Evolutionary conservation across 2,888 invertebrate genomes (phyloP).

Genomic region (Pycnomerus fuliginosus): DNA sequence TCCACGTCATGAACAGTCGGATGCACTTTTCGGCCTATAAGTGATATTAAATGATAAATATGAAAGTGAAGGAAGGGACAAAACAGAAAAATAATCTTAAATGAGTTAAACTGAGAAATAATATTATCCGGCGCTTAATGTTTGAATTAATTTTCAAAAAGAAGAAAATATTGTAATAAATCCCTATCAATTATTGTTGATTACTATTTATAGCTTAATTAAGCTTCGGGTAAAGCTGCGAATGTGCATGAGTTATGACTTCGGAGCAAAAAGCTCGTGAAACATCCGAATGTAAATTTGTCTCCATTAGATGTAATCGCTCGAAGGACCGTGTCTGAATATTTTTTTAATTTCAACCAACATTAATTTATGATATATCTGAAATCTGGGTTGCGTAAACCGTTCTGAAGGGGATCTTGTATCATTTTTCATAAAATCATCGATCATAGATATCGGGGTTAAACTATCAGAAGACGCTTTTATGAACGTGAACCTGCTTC

Average conservation of each 20-base stretch:
- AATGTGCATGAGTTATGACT: constrained; percentile 7
- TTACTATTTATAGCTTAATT: constrained; percentile 6
- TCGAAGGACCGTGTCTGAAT: constrained; percentile 12
- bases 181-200: not conserved
- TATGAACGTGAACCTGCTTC: constrained; percentile 11
- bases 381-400: too few relatives aligned
- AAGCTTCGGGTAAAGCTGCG: constrained; percentile 2
- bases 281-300: constrained; percentile 18
- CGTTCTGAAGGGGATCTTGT: not conserved
- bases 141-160: not conserved
- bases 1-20: too few relatives aligned
- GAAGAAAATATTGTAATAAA: not conserved
- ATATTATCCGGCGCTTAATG: too few relatives aligned
- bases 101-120: too few relatives aligned
- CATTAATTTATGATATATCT: too few relatives aligned
- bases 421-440: constrained; percentile 16
- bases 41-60: too few relatives aligned
- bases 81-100: too few relatives aligned
- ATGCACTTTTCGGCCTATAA: too few relatives aligned
- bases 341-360: constrained; percentile 11
- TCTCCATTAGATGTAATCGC: constrained; percentile 18
- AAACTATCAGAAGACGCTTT: constrained; percentile 10
- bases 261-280: constrained; percentile 12
- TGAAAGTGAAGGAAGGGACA: too few relatives aligned
- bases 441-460: constrained; percentile 11